These are phyloP conservation scores for Salminus brasiliensis DNA, from an alignment of 2,113 vertebrate species.

Conservation along the genomic window DNA sequence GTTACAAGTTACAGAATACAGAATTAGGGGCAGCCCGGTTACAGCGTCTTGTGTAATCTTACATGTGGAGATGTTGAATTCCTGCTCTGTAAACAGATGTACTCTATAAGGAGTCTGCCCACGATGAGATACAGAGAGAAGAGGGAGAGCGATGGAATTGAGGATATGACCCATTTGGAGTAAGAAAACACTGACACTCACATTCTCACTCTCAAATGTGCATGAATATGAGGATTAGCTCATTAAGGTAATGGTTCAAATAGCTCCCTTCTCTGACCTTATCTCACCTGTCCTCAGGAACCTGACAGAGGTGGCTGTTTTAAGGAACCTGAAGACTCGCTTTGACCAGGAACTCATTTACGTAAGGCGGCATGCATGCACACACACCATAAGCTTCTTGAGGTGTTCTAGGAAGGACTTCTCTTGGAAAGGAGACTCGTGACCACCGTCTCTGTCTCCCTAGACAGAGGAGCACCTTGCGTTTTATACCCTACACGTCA, in stretches of 20 bases:
- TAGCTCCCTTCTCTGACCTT: not conserved
- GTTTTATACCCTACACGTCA: too few relatives aligned
- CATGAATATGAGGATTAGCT: too few relatives aligned
- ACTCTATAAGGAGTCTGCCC: slow-evolving; percentile 84
- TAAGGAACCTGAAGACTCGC: slow-evolving; percentile 89
- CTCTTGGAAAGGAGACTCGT: too few relatives aligned
- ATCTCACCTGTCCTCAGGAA: slow-evolving; percentile 74
- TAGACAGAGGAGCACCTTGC: too few relatives aligned
- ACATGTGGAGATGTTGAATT: too few relatives aligned
- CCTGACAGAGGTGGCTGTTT: slow-evolving; percentile 87
- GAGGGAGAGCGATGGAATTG: slow-evolving; percentile 82
- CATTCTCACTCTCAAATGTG: not conserved
- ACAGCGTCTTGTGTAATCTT: too few relatives aligned
- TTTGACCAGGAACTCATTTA: slow-evolving; percentile 90
- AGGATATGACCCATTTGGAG: slow-evolving; percentile 96
- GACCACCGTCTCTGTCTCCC: too few relatives aligned
- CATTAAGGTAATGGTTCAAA: too few relatives aligned
- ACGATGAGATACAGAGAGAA: slow-evolving; percentile 76
- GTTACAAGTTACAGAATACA: not conserved
- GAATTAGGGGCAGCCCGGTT: not conserved
- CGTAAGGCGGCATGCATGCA: too few relatives aligned
- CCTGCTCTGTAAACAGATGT: slow-evolving; percentile 79
- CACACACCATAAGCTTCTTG: too few relatives aligned
- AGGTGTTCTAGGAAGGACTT: too few relatives aligned
- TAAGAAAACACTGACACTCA: slow-evolving; percentile 73